Evolutionary conservation across 2,797 vertebrate species (phyloP).

Genomic region (Phalanger gymnotis): DNA sequence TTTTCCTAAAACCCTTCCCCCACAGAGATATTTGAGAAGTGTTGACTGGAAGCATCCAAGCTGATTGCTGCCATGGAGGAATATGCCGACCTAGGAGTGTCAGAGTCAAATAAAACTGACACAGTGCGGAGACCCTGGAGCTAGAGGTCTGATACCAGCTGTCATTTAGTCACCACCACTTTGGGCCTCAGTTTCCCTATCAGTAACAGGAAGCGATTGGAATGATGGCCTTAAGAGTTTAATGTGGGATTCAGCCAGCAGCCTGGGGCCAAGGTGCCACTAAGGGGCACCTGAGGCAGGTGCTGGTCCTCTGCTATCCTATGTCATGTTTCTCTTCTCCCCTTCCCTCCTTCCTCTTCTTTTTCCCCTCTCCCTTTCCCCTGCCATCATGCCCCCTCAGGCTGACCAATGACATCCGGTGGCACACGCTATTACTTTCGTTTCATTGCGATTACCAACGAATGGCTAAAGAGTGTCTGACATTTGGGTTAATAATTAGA

Average conservation of each 20-base stretch:
- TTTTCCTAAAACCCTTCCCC: neutral
- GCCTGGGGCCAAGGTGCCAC: neutral
- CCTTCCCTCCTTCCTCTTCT: neutral
- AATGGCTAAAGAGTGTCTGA: neutral
- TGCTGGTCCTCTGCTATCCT: neutral
- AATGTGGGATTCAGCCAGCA: neutral
- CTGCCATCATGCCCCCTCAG: neutral
- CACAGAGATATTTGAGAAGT: neutral
- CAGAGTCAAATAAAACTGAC: too few relatives aligned
- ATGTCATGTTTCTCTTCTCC: neutral
- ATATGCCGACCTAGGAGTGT: too few relatives aligned
- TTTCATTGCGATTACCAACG: neutral
- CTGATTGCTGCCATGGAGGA: neutral
- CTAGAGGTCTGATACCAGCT: neutral
- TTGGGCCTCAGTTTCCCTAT: neutral
- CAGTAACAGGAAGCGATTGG: neutral
- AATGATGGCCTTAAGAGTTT: neutral
- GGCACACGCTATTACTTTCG: neutral
- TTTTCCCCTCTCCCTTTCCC: neutral
- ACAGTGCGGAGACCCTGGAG: neutral
- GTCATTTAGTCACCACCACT: neutral
- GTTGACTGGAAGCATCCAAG: neutral
- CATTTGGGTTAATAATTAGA: neutral
- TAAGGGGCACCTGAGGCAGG: neutral
- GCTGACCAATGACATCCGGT: neutral